phyloP scores from a whole-genome alignment of 2,113 vertebrate species.

The Patagioenas fasciata region DNA sequence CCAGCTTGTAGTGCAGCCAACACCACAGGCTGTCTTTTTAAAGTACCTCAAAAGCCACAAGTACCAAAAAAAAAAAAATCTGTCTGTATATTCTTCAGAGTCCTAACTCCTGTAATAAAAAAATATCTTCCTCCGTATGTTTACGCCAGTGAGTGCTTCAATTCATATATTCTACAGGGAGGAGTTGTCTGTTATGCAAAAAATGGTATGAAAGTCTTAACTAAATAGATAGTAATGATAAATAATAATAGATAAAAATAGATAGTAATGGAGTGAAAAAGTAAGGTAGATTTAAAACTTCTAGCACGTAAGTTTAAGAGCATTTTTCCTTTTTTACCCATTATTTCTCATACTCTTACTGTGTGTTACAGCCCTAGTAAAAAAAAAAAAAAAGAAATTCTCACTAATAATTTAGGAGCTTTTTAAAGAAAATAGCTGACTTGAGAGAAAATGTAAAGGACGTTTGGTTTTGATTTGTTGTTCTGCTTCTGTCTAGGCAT shows the following conservation, averaged over 20 bases:
- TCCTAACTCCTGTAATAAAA: background rate
- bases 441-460: background rate
- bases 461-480: slow-evolving; percentile 5
- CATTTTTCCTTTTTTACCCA: background rate
- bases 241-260: background rate
- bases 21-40: background rate
- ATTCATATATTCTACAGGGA: background rate
- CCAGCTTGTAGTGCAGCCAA: background rate
- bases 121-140: background rate
- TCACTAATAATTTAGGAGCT: background rate
- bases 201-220: background rate
- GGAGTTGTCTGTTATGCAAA: background rate
- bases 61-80: background rate
- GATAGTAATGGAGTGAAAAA: background rate
- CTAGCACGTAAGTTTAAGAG: background rate
- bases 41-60: background rate
- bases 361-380: background rate
- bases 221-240: background rate
- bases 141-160: background rate
- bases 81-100: background rate
- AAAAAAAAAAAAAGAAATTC: background rate
- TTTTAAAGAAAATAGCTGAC: background rate
- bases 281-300: background rate
- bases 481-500: background rate
- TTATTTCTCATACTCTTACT: background rate